phyloP scores from a whole-genome alignment of 1,140 invertebrate genomes.

The Homalodisca vitripennis region DNA sequence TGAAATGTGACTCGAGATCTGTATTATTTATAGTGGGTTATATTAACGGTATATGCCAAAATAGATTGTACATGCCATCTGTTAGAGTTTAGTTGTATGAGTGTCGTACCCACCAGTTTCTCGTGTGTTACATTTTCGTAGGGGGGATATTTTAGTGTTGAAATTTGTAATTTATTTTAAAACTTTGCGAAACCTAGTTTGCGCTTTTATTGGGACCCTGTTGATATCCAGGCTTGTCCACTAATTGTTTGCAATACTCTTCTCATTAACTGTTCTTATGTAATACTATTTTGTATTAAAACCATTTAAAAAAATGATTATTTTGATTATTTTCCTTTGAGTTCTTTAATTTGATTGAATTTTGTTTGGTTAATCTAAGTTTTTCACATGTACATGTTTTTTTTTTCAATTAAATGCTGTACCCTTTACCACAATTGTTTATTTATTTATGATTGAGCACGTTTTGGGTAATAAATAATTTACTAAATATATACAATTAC shows the following conservation, averaged over 20 bases:
- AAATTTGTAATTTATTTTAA: slow-evolving; percentile 22
- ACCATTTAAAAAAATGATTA: neutral
- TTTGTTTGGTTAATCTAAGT: too few species aligned
- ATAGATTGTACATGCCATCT: slow-evolving; percentile 21
- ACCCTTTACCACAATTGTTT: too few species aligned
- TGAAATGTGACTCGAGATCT: slow-evolving; percentile 18
- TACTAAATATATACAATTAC: too few species aligned
- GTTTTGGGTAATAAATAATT: neutral
- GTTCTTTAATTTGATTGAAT: too few species aligned
- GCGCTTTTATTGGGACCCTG: slow-evolving; percentile 11
- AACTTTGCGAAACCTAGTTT: slow-evolving; percentile 19
- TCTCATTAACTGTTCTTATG: slow-evolving; percentile 12
- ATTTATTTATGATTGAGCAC: too few species aligned
- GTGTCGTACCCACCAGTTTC: slow-evolving; percentile 22
- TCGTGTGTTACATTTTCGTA: slow-evolving; percentile 8
- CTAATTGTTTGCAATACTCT: slow-evolving; percentile 25
- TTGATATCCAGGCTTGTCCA: slow-evolving; percentile 6
- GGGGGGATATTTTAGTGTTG: slow-evolving; percentile 24
- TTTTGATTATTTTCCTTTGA: slow-evolving; percentile 7
- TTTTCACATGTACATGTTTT: too few species aligned
- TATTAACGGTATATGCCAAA: slow-evolving; percentile 22
- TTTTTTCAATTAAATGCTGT: too few species aligned
- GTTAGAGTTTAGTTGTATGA: slow-evolving; percentile 21
- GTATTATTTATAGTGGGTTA: slow-evolving; percentile 24
- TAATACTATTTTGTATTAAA: slow-evolving; percentile 24